A percentile compares a stretch with the other conserved stretches of the same genome.
Evolutionary conservation across 2,797 vertebrate species (phyloP).

Genomic region (Artibeus jamaicensis): DNA sequence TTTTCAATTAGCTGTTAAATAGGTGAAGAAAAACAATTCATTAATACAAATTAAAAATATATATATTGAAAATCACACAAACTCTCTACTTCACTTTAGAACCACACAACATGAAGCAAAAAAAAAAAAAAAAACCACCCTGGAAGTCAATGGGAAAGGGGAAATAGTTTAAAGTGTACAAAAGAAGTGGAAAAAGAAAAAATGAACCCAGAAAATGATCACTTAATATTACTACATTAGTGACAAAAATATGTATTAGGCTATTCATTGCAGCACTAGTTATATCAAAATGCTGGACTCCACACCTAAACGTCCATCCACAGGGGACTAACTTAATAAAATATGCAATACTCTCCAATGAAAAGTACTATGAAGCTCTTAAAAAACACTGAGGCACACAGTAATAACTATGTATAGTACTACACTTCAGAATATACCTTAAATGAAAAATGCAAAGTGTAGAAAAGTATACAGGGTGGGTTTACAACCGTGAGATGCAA

Average conservation of each 20-base stretch:
- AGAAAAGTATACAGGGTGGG: background rate
- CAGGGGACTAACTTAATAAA: background rate
- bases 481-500: background rate
- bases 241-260: background rate
- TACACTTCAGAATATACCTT: background rate
- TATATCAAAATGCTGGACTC: background rate
- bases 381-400: background rate
- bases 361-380: constrained; percentile 19
- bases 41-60: background rate
- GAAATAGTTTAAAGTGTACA: background rate
- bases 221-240: background rate
- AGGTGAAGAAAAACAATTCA: constrained; percentile 3
- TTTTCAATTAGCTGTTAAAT: constrained; percentile 1
- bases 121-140: background rate
- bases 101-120: background rate
- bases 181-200: background rate
- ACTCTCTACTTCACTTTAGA: background rate
- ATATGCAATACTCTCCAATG: background rate
- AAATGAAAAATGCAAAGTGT: background rate
- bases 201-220: background rate
- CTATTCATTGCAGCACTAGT: background rate
- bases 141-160: background rate
- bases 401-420: background rate
- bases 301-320: background rate
- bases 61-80: background rate